Evolutionary conservation across 2,888 invertebrate species (phyloP).

Genomic region (Ernsta delagoae): DNA sequence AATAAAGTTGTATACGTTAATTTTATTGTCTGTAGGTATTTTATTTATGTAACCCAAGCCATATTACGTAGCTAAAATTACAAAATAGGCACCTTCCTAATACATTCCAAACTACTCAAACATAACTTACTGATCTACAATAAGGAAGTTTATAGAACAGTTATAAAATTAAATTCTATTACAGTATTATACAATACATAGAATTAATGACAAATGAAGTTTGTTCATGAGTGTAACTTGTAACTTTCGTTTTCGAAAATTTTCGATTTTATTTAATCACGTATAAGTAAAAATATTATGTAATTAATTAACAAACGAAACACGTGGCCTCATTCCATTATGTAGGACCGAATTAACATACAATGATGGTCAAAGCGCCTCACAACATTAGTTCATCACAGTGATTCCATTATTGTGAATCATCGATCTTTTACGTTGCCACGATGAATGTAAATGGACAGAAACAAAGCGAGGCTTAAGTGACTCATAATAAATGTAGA

Average conservation of each 20-base stretch:
- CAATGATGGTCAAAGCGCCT: conserved; percentile 46
- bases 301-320: conserved; percentile 18
- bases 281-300: not conserved
- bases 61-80: not conserved
- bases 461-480: conserved; percentile 56
- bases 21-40: not conserved
- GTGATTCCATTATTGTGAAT: conserved; percentile 63
- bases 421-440: conserved; percentile 57
- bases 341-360: conserved; percentile 44
- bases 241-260: too few species aligned
- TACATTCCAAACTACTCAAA: not conserved
- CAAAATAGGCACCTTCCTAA: not conserved
- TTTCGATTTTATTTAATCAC: not conserved
- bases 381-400: conserved; percentile 43
- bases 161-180: too few species aligned
- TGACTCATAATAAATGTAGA: conserved; percentile 56
- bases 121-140: not conserved
- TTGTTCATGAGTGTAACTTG: too few species aligned
- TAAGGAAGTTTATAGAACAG: not conserved
- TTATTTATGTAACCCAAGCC: not conserved
- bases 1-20: not conserved
- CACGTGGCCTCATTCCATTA: conserved; percentile 22
- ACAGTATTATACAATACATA: too few species aligned
- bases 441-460: conserved; percentile 66
- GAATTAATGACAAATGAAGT: too few species aligned